Evolutionary conservation across 2,797 vertebrate genomes (phyloP).

Genomic region (Leuciscus waleckii): DNA sequence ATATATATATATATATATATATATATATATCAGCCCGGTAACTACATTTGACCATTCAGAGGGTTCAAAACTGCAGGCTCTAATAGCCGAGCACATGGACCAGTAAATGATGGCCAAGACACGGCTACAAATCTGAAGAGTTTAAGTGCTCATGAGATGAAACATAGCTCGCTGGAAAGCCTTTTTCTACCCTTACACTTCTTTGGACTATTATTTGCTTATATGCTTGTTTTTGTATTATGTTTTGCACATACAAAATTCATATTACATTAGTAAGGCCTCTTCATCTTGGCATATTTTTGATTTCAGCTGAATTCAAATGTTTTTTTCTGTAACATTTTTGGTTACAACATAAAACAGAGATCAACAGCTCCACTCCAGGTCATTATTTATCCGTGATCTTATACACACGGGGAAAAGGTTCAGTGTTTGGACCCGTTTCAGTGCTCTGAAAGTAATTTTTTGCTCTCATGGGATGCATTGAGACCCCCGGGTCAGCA

Average conservation of each 20-base stretch:
- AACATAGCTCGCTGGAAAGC: not conserved
- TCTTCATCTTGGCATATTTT: not conserved
- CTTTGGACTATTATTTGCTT: not conserved
- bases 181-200: not conserved
- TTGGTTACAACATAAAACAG: not conserved
- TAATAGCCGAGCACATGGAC: constrained; percentile 30
- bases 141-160: not conserved
- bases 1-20: no score
- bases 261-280: not conserved
- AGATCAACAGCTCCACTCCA: not conserved
- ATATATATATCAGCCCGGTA: not conserved
- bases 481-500: constrained; percentile 46
- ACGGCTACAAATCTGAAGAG: constrained; percentile 31
- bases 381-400: constrained; percentile 16
- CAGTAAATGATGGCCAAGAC: constrained; percentile 29
- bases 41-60: constrained; percentile 40
- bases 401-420: constrained; percentile 10
- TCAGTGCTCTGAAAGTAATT: constrained; percentile 26
- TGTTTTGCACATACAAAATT: not conserved
- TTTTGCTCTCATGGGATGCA: constrained; percentile 21
- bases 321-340: not conserved
- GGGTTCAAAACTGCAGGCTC: constrained; percentile 35
- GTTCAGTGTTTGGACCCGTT: constrained; percentile 17
- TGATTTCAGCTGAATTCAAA: not conserved
- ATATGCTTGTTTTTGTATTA: not conserved